These are phyloP conservation scores for Xestia ashworthii DNA, from an alignment of 2,888 invertebrate genomes.

Conservation along the genomic window DNA sequence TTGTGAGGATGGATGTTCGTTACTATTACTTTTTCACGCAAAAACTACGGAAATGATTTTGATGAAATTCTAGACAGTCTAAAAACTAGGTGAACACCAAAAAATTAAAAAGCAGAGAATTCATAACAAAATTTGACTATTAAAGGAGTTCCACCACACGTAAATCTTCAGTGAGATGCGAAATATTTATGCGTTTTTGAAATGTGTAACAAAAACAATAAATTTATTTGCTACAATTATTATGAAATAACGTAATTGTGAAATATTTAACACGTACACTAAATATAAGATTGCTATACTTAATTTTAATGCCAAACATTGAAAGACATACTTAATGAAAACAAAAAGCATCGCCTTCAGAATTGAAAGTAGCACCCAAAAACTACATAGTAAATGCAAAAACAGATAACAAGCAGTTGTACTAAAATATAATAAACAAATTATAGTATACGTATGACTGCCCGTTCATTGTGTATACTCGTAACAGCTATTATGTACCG, in stretches of 20 bases:
- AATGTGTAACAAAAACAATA: not conserved
- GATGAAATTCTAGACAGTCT: not conserved
- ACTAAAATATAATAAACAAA: conserved; percentile 56
- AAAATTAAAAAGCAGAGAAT: not conserved
- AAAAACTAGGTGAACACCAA: not conserved
- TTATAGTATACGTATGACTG: conserved; percentile 41
- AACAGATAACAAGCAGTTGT: conserved; percentile 43
- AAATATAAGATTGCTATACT: not conserved
- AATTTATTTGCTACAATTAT: not conserved
- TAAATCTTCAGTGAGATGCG: not conserved
- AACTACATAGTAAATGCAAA: conserved; percentile 36
- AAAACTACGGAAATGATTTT: not conserved
- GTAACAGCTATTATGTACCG: conserved; percentile 38
- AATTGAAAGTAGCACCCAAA: conserved; percentile 31
- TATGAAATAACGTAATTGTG: not conserved
- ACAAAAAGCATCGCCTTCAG: conserved; percentile 18
- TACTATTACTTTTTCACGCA: not conserved
- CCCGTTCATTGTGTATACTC: conserved; percentile 12
- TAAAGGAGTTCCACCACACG: not conserved
- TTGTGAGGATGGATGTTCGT: no score
- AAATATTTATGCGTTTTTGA: not conserved
- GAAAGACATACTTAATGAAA: conserved; percentile 8
- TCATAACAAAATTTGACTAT: not conserved
- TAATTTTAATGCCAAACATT: conserved; percentile 17
- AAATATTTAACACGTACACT: not conserved